These are phyloP conservation scores for Mycalesis mineus DNA, from an alignment of 2,888 invertebrate species.

Conservation along the genomic window DNA sequence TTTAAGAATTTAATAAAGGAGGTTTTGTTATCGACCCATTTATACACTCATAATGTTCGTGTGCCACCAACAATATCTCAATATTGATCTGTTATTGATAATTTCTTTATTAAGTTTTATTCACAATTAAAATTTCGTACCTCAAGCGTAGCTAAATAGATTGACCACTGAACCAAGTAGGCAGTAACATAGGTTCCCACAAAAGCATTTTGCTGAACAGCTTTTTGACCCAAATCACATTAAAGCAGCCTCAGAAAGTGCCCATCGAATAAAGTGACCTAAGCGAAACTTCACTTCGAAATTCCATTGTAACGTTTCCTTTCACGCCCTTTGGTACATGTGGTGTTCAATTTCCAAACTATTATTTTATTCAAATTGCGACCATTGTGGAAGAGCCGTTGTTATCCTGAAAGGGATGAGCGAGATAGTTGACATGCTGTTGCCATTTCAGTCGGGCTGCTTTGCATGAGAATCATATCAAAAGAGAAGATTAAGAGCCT, in stretches of 20 bases:
- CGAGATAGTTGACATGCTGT: conserved; percentile 20
- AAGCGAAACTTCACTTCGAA: conserved; percentile 37
- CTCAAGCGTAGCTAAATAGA: not conserved
- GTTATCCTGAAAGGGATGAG: conserved; percentile 41
- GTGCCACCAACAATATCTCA: no score
- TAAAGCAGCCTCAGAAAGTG: conserved; percentile 23
- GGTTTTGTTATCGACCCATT: no score
- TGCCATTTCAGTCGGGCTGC: conserved; percentile 24
- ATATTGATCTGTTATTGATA: no score
- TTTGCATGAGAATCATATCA: conserved; percentile 29
- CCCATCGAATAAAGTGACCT: conserved; percentile 49
- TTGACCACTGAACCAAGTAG: no score
- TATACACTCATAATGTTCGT: no score
- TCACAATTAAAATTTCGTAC: no score
- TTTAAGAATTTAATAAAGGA: no score
- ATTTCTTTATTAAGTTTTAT: no score
- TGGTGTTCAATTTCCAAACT: conserved; percentile 52
- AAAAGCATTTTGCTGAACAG: conserved; percentile 2
- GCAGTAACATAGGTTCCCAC: not conserved
- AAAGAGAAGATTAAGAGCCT: conserved; percentile 26
- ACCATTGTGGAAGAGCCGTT: conserved; percentile 38
- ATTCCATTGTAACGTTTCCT: conserved; percentile 40
- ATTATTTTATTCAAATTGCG: conserved; percentile 68
- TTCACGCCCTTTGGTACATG: conserved; percentile 39
- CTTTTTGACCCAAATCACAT: conserved; percentile 27